Conservation (phyloP, 1,140 invertebrate genomes). For the Geopemphigus sp. region DNA sequence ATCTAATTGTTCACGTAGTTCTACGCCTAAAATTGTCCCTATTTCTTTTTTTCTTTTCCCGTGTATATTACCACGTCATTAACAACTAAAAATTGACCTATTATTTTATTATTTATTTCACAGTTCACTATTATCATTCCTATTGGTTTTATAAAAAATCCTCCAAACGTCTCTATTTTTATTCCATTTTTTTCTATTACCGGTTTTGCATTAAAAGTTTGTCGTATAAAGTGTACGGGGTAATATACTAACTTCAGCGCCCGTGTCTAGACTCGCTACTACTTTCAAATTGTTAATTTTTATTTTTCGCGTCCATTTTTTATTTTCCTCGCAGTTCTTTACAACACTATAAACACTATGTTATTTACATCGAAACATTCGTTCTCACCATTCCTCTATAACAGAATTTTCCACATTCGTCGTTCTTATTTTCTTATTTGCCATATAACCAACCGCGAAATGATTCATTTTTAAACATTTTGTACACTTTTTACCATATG, state of each 20-base stretch:
- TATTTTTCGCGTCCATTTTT: conserved; percentile 20
- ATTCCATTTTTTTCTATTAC: conserved; percentile 30
- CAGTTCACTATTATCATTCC: conserved; percentile 28
- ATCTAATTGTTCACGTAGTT: conserved; percentile 46
- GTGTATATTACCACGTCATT: not conserved
- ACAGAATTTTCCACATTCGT: not conserved
- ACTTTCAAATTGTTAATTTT: conserved; percentile 47
- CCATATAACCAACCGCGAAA: conserved; percentile 50
- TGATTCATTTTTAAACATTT: conserved; percentile 51
- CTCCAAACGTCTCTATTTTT: conserved; percentile 42
- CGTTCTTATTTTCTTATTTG: conserved; percentile 41
- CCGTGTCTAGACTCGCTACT: conserved; percentile 51
- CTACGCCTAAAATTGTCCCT: conserved; percentile 44
- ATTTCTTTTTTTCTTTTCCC: conserved; percentile 8
- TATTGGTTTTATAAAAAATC: conserved; percentile 28
- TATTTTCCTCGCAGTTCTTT: not conserved
- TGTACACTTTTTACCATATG: conserved; percentile 51
- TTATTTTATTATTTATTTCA: conserved; percentile 17
- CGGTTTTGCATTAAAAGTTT: conserved; percentile 30
- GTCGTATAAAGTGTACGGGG: conserved; percentile 37
- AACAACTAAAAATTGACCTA: conserved; percentile 41
- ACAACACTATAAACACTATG: conserved; percentile 30
- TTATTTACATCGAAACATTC: conserved; percentile 21
- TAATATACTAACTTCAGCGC: conserved; percentile 51
- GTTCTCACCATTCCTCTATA: conserved; percentile 20